A percentile compares a stretch with the other conserved stretches of the same genome.
These are phyloP conservation scores for Sebastes itinus DNA, from an alignment of 2,797 vertebrate species.

Conservation along the genomic window DNA sequence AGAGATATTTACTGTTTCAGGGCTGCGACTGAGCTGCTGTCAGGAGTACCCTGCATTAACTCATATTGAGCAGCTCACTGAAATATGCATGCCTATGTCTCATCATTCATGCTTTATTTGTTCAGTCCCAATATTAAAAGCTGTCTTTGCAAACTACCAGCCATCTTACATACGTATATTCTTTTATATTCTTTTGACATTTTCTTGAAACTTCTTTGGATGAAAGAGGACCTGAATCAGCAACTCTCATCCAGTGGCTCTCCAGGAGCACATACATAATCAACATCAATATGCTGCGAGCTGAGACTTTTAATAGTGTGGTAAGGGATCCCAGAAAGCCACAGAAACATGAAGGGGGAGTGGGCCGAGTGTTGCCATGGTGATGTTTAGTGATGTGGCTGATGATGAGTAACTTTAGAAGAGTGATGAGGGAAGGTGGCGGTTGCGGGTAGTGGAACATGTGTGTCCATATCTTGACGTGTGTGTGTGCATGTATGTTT, in stretches of 20 bases:
- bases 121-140: not conserved
- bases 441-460: conserved; percentile 30
- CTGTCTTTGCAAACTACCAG: not conserved
- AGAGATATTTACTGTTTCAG: not conserved
- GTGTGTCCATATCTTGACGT: conserved; percentile 8
- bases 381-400: conserved; percentile 57
- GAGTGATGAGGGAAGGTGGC: conserved; percentile 32
- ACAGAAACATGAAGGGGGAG: conserved; percentile 38
- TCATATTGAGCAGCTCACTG: not conserved
- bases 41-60: not conserved
- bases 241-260: not conserved
- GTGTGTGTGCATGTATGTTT: conserved; percentile 7
- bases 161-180: not conserved
- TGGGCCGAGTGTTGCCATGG: conserved; percentile 37
- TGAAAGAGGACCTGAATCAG: not conserved
- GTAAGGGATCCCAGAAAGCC: conserved; percentile 54
- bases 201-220: not conserved
- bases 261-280: conserved; percentile 17
- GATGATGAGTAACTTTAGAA: conserved; percentile 45
- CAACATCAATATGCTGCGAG: conserved; percentile 17
- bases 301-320: conserved; percentile 53
- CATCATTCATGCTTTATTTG: not conserved
- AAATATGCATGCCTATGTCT: not conserved
- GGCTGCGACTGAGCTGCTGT: not conserved
- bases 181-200: not conserved